Evolutionary conservation across 2,888 invertebrate genomes (phyloP), one percentile per base, ranked within the genome.

Genomic region (Drosophila subquinaria): DNA sequence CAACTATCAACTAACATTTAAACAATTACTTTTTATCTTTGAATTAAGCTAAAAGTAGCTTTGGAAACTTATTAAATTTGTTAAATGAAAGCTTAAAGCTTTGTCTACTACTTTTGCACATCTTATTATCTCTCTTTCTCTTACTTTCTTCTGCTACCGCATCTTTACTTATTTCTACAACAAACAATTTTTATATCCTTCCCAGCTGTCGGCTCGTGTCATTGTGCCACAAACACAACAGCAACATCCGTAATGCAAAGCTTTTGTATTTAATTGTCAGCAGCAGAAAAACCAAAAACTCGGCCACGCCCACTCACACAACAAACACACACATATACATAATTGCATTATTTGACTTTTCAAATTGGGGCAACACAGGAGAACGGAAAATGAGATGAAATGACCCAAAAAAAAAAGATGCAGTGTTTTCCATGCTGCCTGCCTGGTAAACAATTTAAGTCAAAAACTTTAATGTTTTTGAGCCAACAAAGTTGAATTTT

Each of bases 271-370:
- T 53, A 47, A 27, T 48, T 30, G 50, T 55, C 40, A 40, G 67
- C 15, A 50, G 33, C 48, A 67, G 71, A 63, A 77, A 77, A 65
- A 78, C 52, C 50, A 42, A 42, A 70, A 59, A 38, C 15, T 38
- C 13, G 13, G 30, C 69, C 82, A 79, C 88, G 79, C 84, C 84
- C 90, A 82, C 79, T 61, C 40, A 63, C 62, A 56, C 64, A 65
- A 51, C 61, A 30, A 6, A 30, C 30, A 30, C 30, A 30, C 30
- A 30, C 8, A 30, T 8, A 30, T 30, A 30, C 8, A 77, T 81
- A 83, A 88, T 83, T 83, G 75, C 87, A 70, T 77, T 77, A 66
- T 69, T 77, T 70, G 60, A 38, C 43, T 57, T 66, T 62, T 23
- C 13, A 20, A 64, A 68, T 51, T 51, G 66, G 38, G 5, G 6